phyloP scores from a whole-genome alignment of 2,888 invertebrate species.

The Pocota personata region DNA sequence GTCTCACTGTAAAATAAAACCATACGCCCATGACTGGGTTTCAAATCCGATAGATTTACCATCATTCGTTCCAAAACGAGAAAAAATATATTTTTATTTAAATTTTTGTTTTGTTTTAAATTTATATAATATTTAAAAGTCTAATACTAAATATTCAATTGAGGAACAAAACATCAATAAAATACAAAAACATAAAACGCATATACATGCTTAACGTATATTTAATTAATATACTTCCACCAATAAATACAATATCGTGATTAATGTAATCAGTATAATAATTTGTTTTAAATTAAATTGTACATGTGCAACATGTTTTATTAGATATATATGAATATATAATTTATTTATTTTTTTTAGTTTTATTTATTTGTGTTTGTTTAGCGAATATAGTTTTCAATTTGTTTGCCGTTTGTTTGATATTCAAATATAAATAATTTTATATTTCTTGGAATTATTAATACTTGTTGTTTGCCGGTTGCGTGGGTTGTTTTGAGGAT shows the following conservation, averaged over 20 bases:
- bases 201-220: conserved; percentile 74
- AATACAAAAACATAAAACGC: conserved; percentile 42
- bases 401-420: conserved; percentile 57
- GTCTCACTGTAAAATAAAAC: no score
- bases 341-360: conserved; percentile 45
- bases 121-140: conserved; percentile 59
- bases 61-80: conserved; percentile 34
- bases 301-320: conserved; percentile 77
- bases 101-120: conserved; percentile 19
- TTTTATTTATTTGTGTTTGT: conserved; percentile 59
- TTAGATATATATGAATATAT: conserved; percentile 73
- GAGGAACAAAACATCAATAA: conserved; percentile 58
- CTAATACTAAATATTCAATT: conserved; percentile 52
- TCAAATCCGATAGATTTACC: neutral
- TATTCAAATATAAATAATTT: conserved; percentile 41
- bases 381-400: conserved; percentile 69
- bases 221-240: conserved; percentile 76
- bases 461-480: conserved; percentile 35
- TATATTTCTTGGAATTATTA: conserved; percentile 19
- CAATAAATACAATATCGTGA: conserved; percentile 76
- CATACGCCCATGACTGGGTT: no score
- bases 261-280: conserved; percentile 77
- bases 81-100: conserved; percentile 59
- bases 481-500: conserved; percentile 20
- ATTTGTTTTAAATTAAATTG: conserved; percentile 75